Conservation (phyloP, 2,113 vertebrate genomes). For the Protomyctophum bolini region DNA sequence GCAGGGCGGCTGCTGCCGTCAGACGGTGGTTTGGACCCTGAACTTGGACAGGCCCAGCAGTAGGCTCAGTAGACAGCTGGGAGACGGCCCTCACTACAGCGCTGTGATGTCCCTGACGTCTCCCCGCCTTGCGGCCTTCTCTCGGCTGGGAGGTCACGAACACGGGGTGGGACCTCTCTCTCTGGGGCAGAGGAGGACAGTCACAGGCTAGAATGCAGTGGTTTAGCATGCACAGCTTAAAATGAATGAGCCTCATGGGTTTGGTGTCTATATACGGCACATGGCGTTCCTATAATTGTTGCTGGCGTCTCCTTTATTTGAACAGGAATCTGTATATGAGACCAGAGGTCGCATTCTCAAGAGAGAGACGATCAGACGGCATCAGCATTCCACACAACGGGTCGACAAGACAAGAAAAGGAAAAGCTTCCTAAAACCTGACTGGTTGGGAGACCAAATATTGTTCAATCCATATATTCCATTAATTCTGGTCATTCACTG, state of each 20-base stretch:
- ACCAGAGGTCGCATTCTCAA: too few species aligned
- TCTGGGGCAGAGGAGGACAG: conserved; percentile 44
- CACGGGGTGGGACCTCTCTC: conserved; percentile 59
- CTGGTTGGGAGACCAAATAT: too few species aligned
- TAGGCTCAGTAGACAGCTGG: conserved; percentile 1
- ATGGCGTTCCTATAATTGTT: background rate
- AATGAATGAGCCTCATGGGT: background rate
- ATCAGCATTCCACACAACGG: too few species aligned
- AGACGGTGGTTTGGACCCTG: conserved; percentile 14
- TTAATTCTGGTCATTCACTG: too few species aligned
- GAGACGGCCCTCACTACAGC: conserved; percentile 28
- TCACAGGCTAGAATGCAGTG: background rate
- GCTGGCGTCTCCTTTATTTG: too few species aligned
- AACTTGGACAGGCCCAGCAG: background rate
- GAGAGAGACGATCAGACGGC: too few species aligned
- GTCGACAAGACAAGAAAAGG: too few species aligned
- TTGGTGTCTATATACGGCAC: background rate
- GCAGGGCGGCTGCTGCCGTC: conserved; percentile 15
- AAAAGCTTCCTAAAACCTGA: too few species aligned
- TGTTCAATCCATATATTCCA: too few species aligned
- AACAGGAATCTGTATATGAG: too few species aligned
- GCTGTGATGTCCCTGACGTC: conserved; percentile 45
- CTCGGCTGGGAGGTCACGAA: conserved; percentile 66
- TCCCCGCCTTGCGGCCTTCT: conserved; percentile 58
- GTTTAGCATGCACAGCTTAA: too few species aligned